Percentiles rank a stretch among this genome's conserved stretches.
Evolutionary conservation across 2,797 vertebrate species (phyloP).

Genomic region (Macropodus opercularis): DNA sequence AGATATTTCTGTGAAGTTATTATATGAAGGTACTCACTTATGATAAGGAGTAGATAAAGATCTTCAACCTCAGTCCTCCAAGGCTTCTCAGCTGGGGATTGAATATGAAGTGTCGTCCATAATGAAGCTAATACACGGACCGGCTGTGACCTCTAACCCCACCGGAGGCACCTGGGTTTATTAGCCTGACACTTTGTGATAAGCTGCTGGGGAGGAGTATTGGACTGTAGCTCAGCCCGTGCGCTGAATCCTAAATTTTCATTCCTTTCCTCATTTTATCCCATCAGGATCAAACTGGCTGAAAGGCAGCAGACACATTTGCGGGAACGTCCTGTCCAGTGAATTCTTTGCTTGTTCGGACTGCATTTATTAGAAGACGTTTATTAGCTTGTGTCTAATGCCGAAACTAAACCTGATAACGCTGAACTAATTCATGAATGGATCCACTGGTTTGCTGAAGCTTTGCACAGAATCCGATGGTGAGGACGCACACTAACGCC

Average conservation of each 20-base stretch:
- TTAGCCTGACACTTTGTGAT: conserved; percentile 10
- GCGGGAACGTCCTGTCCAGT: no score
- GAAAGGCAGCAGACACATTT: neutral
- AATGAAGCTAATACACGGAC: conserved; percentile 8
- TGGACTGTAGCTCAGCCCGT: neutral
- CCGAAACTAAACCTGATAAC: no score
- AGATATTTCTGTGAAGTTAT: neutral
- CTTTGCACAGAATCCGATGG: no score
- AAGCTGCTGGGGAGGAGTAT: neutral
- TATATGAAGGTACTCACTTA: neutral
- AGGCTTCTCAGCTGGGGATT: neutral
- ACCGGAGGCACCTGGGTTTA: neutral
- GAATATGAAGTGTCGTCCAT: conserved; percentile 39
- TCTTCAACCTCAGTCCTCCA: neutral
- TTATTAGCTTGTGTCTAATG: no score
- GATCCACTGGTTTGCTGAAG: no score
- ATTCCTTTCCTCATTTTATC: neutral
- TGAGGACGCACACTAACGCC: no score
- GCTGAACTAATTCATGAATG: no score
- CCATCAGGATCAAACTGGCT: no score
- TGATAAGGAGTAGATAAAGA: neutral
- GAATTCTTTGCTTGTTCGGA: no score
- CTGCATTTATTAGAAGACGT: no score
- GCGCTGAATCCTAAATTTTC: conserved; percentile 20
- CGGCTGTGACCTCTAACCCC: conserved; percentile 37